These are phyloP conservation scores for Drosophila tanythrix DNA, from an alignment of 2,888 invertebrate genomes.

Conservation along the genomic window DNA sequence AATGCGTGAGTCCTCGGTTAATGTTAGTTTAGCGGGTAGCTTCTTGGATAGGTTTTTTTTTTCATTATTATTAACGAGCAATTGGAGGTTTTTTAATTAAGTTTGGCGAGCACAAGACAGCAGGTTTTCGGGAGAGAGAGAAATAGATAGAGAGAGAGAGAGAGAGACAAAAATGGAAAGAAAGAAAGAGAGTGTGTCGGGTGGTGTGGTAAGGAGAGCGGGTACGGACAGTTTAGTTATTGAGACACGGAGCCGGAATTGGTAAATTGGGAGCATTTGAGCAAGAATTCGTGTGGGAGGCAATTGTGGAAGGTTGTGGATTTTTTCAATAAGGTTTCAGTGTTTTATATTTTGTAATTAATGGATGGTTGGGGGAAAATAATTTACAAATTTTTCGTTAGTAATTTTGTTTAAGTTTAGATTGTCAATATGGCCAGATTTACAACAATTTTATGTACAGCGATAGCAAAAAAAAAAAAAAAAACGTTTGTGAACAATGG, in stretches of 20 bases:
- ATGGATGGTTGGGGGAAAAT: constrained; percentile 35
- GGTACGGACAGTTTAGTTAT: constrained; percentile 13
- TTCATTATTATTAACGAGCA: constrained; percentile 48
- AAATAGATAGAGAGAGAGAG: constrained; percentile 38
- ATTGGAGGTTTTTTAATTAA: constrained; percentile 30
- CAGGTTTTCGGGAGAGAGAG: constrained; percentile 24
- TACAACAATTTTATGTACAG: constrained; percentile 45
- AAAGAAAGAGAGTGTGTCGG: constrained; percentile 20
- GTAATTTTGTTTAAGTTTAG: constrained; percentile 59
- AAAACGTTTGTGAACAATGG: constrained; percentile 5
- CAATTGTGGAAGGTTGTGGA: constrained; percentile 20
- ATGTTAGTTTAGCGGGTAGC: constrained; percentile 85
- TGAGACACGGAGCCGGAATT: constrained; percentile 30
- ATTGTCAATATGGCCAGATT: constrained; percentile 61
- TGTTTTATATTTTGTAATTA: constrained; percentile 24
- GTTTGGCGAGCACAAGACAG: constrained; percentile 51
- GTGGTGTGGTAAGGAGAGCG: constrained; percentile 26
- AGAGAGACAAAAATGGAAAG: constrained; percentile 16
- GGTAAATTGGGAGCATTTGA: constrained; percentile 27
- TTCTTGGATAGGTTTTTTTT: constrained; percentile 79
- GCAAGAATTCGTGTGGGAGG: constrained; percentile 31
- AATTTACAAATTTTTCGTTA: constrained; percentile 73
- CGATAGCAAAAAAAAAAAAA: constrained; percentile 28
- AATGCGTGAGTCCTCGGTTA: constrained; percentile 85
- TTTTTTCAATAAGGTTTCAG: constrained; percentile 12